Conservation (phyloP, 2,797 vertebrate species). For the Remorina albescens region DNA sequence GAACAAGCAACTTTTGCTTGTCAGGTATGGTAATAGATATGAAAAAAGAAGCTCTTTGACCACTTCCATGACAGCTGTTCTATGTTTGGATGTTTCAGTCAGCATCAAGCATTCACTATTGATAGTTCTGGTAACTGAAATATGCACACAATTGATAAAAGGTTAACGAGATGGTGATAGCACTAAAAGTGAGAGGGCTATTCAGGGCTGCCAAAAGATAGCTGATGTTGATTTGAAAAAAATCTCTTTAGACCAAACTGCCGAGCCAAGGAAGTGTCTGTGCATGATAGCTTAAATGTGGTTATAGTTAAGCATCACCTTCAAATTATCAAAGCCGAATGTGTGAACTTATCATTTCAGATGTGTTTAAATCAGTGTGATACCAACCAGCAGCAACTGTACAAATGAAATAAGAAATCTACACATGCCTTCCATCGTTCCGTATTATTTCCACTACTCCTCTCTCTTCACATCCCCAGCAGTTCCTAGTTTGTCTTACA, state of each 20-base stretch:
- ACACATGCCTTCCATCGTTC: too few species aligned
- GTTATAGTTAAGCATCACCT: not conserved
- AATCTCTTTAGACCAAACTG: not conserved
- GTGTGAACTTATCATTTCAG: not conserved
- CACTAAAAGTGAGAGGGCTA: not conserved
- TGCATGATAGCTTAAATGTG: not conserved
- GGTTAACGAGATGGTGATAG: constrained; percentile 1
- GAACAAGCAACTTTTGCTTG: constrained; percentile 11
- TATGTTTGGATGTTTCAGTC: not conserved
- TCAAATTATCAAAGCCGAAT: not conserved
- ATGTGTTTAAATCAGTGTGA: not conserved
- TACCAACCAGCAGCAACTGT: not conserved
- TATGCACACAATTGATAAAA: not conserved
- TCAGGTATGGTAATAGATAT: constrained; percentile 8
- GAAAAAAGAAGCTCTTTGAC: not conserved
- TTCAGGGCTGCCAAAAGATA: not conserved
- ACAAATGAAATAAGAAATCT: not conserved
- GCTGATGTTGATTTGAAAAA: not conserved
- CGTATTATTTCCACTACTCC: not conserved
- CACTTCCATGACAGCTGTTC: not conserved
- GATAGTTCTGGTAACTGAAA: not conserved
- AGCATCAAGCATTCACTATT: not conserved
- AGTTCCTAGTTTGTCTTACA: not conserved
- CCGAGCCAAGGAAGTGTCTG: not conserved
- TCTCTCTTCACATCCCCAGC: not conserved